Conservation (phyloP, 2,888 invertebrate species). For the Eustalomyia histrio region DNA sequence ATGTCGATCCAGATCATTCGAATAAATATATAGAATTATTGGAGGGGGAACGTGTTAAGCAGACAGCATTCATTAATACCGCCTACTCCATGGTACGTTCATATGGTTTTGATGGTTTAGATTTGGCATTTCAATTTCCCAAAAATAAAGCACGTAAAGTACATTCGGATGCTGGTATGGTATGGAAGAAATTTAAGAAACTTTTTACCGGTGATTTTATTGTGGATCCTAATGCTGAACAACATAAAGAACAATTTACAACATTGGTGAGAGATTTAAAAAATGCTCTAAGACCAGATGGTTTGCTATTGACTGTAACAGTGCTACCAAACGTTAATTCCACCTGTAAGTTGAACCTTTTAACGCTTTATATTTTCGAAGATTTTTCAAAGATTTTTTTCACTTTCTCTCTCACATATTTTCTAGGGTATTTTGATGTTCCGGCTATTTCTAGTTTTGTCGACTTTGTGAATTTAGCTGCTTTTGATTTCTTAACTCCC, state of each 20-base stretch:
- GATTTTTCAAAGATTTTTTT: too few species aligned
- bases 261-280: slow-evolving; percentile 87
- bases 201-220: slow-evolving; percentile 85
- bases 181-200: slow-evolving; percentile 89
- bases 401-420: not conserved
- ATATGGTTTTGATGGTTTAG: slow-evolving; percentile 92
- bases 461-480: slow-evolving; percentile 88
- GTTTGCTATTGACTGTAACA: slow-evolving; percentile 84
- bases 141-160: slow-evolving; percentile 88
- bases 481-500: slow-evolving; percentile 89
- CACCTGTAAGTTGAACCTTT: slow-evolving; percentile 81
- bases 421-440: slow-evolving; percentile 87
- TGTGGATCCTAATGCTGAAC: slow-evolving; percentile 87
- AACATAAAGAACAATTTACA: slow-evolving; percentile 89
- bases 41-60: slow-evolving; percentile 85
- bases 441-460: slow-evolving; percentile 86
- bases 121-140: slow-evolving; percentile 92
- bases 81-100: slow-evolving; percentile 86
- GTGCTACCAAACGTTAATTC: slow-evolving; percentile 90
- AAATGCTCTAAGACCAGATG: slow-evolving; percentile 84
- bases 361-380: too few species aligned
- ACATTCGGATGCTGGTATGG: slow-evolving; percentile 82
- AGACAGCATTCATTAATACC: slow-evolving; percentile 88
- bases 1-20: slow-evolving; percentile 82
- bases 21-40: slow-evolving; percentile 87